phyloP scores from a whole-genome alignment of 1,140 invertebrate species.

The Lordiphosa clarofinis region DNA sequence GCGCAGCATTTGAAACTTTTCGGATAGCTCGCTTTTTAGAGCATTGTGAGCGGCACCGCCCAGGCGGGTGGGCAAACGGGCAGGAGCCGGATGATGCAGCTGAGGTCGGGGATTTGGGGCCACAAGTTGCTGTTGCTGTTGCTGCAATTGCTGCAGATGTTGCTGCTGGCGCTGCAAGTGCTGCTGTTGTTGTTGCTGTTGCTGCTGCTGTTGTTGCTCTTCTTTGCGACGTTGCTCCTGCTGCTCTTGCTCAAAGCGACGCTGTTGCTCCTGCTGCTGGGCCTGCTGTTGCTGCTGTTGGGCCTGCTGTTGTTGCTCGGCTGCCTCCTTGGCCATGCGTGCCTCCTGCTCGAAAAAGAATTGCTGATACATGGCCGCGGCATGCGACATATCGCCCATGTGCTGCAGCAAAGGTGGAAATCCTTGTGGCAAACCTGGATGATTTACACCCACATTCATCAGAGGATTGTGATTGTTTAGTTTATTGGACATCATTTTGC shows the following conservation, averaged over 20 bases:
- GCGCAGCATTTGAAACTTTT: constrained; percentile 84
- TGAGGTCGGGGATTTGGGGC: constrained; percentile 80
- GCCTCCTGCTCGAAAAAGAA: constrained; percentile 88
- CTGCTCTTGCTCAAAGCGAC: constrained; percentile 82
- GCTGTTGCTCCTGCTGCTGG: constrained; percentile 81
- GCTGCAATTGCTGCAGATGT: constrained; percentile 80
- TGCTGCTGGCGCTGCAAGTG: constrained; percentile 76
- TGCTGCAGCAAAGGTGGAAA: constrained; percentile 83
- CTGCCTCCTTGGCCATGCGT: constrained; percentile 85
- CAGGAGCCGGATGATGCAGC: constrained; percentile 65
- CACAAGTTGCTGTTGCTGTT: constrained; percentile 81
- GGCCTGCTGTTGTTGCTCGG: constrained; percentile 81
- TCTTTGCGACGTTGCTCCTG: constrained; percentile 80
- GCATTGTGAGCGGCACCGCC: constrained; percentile 80
- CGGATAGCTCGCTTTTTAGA: constrained; percentile 82
- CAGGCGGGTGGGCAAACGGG: constrained; percentile 71
- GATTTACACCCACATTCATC: constrained; percentile 79
- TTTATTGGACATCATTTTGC: constrained; percentile 85
- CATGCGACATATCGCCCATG: constrained; percentile 83
- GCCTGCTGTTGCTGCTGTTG: constrained; percentile 81
- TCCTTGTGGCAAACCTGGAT: constrained; percentile 81
- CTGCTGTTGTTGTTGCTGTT: constrained; percentile 82
- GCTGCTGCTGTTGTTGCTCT: constrained; percentile 82
- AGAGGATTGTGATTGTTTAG: constrained; percentile 80
- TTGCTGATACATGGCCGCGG: constrained; percentile 89